A percentile compares a stretch with the other conserved stretches of the same genome.
phyloP scores from a whole-genome alignment of 2,113 vertebrate genomes.

The Smithornis capensis region DNA sequence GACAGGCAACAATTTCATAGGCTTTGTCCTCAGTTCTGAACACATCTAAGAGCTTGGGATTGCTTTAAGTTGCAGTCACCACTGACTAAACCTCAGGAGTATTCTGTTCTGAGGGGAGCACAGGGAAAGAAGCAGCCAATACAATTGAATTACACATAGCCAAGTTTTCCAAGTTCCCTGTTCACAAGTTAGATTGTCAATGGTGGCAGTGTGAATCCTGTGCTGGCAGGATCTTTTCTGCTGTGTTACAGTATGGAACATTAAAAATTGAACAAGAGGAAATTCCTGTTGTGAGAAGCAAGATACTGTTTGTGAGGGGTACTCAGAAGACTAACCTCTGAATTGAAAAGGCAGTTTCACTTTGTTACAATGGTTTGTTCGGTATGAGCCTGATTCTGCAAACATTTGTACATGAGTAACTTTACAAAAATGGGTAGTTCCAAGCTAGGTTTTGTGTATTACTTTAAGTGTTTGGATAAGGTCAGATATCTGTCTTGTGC shows the following conservation, averaged over 20 bases:
- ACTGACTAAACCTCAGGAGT: background rate
- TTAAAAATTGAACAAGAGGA: background rate
- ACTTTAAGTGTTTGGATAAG: background rate
- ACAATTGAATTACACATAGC: background rate
- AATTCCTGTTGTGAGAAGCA: background rate
- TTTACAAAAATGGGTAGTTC: background rate
- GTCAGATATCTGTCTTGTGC: background rate
- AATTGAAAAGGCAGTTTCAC: background rate
- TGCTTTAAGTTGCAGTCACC: background rate
- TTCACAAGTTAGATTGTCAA: background rate
- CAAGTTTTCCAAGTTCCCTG: background rate
- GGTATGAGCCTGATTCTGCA: background rate
- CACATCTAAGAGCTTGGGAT: background rate
- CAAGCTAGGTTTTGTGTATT: background rate
- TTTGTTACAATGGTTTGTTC: background rate
- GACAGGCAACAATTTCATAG: background rate
- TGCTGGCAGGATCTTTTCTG: background rate
- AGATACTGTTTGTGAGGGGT: background rate
- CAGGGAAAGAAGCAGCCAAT: background rate
- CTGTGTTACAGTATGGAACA: background rate
- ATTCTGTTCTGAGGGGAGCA: background rate
- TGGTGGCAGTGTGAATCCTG: background rate
- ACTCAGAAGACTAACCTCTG: background rate
- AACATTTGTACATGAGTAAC: background rate
- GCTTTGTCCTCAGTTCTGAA: background rate